Base-by-base conservation (phyloP, 2,113 vertebrate species). In the Myanophis thanlyinensis region DNA sequence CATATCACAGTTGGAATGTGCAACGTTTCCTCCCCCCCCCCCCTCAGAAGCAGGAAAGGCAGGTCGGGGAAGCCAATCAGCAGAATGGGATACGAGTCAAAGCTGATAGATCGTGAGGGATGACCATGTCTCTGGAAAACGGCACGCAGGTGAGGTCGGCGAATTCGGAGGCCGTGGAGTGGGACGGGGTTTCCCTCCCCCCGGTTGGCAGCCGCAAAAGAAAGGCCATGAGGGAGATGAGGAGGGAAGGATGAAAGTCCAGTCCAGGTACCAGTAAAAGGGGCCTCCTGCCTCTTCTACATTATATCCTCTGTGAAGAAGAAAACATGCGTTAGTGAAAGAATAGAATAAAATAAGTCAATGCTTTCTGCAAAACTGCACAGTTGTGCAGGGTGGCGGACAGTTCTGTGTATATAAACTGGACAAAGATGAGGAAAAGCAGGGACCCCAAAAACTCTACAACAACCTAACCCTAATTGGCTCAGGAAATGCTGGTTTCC, bases 271-370 rank as follows among this genome's bases (percentile, higher is more conserved):
- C 92, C 95, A 89, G 88, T 3, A 92, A 95, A 92, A 94, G 92
- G 94, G 92, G 92, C 95, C 95, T 96, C 95, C 94, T 96, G 96
- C 47, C 0, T 92, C 91, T 23, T 96, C 51, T 20, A 94, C 95
- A 87, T 96, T 97, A 97, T 97, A 97, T 97, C 94, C 97, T 96
- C 97, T 97, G 96, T 0, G 0, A 95, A 96, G 88, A 95, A 95
- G 91, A 86, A 93, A 94, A 93, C 22, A 0, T 4, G 27, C 11
- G 88, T 95, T 3, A 56, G 86, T 59, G 56, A 73, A n/a, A 27
- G 3, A 35, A 73, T 1, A 18, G n/a, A 67, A 18, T 23, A 40
- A 20, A 6, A 35, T 12, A 13, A 35, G 6, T 25, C 27, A 12
- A 27, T 46, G 18, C 51, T 88, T 22, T n/a, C 56, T 13, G 30